These are phyloP conservation scores for Platerodrilus igneus DNA, from an alignment of 2,888 invertebrate species.

Conservation along the genomic window DNA sequence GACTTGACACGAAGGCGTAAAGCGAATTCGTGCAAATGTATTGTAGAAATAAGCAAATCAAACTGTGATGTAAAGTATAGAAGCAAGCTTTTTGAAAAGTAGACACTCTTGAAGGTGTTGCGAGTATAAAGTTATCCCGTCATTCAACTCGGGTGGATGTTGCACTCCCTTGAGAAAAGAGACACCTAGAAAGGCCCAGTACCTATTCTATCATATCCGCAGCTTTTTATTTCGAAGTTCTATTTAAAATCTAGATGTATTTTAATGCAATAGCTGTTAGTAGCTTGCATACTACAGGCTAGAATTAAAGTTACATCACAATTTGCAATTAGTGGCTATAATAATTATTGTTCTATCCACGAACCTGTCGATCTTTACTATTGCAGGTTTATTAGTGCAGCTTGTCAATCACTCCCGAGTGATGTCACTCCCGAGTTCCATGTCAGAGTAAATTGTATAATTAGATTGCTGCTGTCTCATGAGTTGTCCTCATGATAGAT, in stretches of 20 bases:
- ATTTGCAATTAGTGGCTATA: no score
- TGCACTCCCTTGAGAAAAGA: conserved; percentile 35
- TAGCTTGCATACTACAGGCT: no score
- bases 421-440: conserved; percentile 36
- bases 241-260: no score
- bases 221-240: no score
- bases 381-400: conserved; percentile 40
- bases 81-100: conserved; percentile 35
- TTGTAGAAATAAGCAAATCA: conserved; percentile 40
- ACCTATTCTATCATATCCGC: conserved; percentile 24
- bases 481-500: conserved; percentile 40
- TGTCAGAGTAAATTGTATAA: conserved; percentile 45
- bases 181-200: conserved; percentile 40
- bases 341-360: no score
- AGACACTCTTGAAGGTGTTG: conserved; percentile 37
- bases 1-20: conserved; percentile 26
- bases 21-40: conserved; percentile 31
- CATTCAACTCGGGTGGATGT: conserved; percentile 41
- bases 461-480: conserved; percentile 44
- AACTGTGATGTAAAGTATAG: conserved; percentile 35
- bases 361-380: no score
- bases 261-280: no score
- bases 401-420: conserved; percentile 43
- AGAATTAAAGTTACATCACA: no score
- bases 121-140: conserved; percentile 42